Conservation (phyloP, 1,140 invertebrate species). For the Heliconius eleuchia region DNA sequence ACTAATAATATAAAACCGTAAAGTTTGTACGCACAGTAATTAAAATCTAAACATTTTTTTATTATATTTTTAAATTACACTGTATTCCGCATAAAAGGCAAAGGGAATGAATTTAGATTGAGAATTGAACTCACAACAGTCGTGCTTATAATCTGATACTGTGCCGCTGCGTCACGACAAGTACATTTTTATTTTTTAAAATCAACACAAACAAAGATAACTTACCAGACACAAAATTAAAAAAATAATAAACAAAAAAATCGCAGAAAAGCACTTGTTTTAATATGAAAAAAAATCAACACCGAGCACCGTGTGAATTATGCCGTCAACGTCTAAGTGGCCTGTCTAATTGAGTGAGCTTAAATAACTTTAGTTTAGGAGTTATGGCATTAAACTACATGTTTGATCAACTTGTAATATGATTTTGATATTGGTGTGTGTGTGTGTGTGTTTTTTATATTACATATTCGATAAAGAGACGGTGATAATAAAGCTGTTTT, state of each 20-base stretch:
- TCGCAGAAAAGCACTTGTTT: not conserved
- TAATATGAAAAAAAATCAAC: not conserved
- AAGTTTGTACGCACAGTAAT: not conserved
- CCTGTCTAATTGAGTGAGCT: slow-evolving; percentile 16
- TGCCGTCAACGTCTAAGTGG: slow-evolving; percentile 18
- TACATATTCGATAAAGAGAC: no score
- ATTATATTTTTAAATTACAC: no score
- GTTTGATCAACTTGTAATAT: not conserved
- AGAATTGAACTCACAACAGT: not conserved
- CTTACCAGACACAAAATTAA: not conserved
- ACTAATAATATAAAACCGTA: not conserved
- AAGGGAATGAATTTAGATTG: not conserved
- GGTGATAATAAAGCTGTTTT: no score
- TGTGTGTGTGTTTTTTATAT: not conserved
- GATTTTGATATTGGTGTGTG: not conserved
- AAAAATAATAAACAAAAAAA: not conserved
- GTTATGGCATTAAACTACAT: not conserved
- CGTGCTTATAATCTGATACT: not conserved
- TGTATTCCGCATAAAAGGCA: no score
- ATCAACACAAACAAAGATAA: no score
- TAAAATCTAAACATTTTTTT: not conserved
- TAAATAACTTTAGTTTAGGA: slow-evolving; percentile 9
- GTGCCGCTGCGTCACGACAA: not conserved
- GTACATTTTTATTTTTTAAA: no score
- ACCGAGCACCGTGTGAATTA: slow-evolving; percentile 14